Base-by-base conservation (phyloP, 2,797 vertebrate species). In the Bradypodion pumilum region DNA sequence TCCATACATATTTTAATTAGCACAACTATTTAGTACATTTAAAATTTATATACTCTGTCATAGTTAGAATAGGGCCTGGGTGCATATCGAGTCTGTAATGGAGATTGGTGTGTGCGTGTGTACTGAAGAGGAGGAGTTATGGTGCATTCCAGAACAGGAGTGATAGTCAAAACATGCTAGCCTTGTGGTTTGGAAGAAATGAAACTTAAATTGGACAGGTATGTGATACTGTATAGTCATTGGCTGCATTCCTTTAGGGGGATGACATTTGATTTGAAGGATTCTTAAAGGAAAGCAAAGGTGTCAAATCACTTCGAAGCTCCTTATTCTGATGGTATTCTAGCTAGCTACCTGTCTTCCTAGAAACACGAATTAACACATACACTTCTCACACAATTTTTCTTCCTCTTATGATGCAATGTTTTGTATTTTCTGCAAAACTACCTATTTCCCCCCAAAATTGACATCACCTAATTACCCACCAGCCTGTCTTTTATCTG, bases 381-480 rank as follows among this genome's bases (percentile, higher is more conserved):
- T 23, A 42, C 52, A 5, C 21, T 40, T 65, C 8, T 10, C 44
- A 46, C 19, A 78, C n/a, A 79, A 74, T 40, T 78, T 15, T 63
- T 27, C 32, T 75, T 72, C n/a, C 56, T 49, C 35, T 60, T 40
- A 7, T 86, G 65, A 73, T 56, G 35, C n/a, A 72, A 56, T 70
- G 42, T 72, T 42, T 59, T 52, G 5, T 70, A 21, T 37, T 32
- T 82, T 80, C 2, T 44, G 40, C n/a, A 83, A 74, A 82, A 65
- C 76, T 81, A 56, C 0, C 74, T 1, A 79, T 52, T 4, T 27
- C 82, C 35, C 74, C 35, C 85, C 2, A 84, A 77, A 83, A 44
- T 62, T 2, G n/a, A 68, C 59, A 84, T 78, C 42, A 42, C 35
- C 76, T 68, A 13, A 83, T 81, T 83, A 85, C 2, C 29, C 78